Evolutionary conservation across 1,140 invertebrate species (phyloP), one percentile per base, ranked within the genome.

Genomic region (Solen grandis): DNA sequence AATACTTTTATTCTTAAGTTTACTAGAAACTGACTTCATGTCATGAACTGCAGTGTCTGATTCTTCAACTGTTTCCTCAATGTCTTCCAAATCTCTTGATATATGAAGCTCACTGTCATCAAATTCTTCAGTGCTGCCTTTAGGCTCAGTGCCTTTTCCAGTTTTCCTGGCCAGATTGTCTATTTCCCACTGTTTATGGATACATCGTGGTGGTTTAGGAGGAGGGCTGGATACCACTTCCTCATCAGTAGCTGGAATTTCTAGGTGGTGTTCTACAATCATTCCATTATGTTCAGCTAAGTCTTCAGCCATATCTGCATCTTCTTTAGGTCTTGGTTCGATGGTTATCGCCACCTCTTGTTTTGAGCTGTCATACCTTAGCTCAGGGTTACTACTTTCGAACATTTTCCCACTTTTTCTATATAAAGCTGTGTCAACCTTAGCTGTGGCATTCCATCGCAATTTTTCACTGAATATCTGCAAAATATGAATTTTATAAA

Each of bases 291-390:
- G n/a, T n/a, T n/a, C n/a, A n/a, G n/a, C n/a, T n/a, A n/a, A n/a
- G n/a, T n/a, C n/a, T n/a, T n/a, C n/a, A n/a, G n/a, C n/a, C n/a
- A n/a, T n/a, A n/a, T n/a, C n/a, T n/a, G n/a, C n/a, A n/a, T n/a
- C n/a, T n/a, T n/a, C n/a, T n/a, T n/a, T n/a, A n/a, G 63, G 35
- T 38, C 33, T n/a, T 36, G 63, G 27, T 36, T 66, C 63, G 8
- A 66, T 76, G 19, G 57, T 65, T 1, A 76, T 65, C 33, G 57
- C 38, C 14, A 76, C 73, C 65, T 76, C 57, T n/a, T 76, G 63
- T 27, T 50, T 50, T 4, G 55, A 73, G 19, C 33, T 59, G 41
- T 73, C 50, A 31, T 69, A 52, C 54, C 66, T 31, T n/a, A n/a
- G n/a, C 8, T 69, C 41, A 52, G 5, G 19, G n/a, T 54, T 50